Conservation (phyloP, 2,797 vertebrate species). For the Cynodonichthys magdalenae region DNA sequence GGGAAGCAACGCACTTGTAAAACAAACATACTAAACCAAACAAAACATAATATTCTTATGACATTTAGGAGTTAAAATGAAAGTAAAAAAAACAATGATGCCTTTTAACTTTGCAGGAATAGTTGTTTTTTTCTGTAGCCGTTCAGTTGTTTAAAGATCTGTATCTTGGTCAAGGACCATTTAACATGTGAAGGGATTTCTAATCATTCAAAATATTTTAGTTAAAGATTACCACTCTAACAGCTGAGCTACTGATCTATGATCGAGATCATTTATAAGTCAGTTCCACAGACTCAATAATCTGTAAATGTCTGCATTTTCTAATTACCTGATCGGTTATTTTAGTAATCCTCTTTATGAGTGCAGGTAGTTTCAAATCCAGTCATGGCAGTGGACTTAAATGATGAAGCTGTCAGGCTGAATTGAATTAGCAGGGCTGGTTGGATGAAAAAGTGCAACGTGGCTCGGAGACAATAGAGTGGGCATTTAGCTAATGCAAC, state of each 20-base stretch:
- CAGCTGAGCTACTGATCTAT: neutral
- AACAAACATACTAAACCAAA: too few relatives aligned
- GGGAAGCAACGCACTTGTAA: too few relatives aligned
- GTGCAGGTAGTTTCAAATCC: neutral
- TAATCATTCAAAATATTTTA: neutral
- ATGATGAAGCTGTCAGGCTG: conserved; percentile 1
- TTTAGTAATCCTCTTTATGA: neutral
- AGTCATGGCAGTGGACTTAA: neutral
- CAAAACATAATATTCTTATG: too few relatives aligned
- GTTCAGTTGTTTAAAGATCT: neutral
- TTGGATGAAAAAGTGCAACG: conserved; percentile 49
- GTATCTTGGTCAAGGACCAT: neutral
- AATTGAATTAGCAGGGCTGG: conserved; percentile 46
- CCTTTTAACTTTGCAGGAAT: too few relatives aligned
- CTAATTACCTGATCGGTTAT: neutral
- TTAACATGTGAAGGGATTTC: neutral
- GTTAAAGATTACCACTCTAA: neutral
- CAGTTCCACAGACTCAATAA: neutral
- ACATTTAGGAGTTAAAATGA: too few relatives aligned
- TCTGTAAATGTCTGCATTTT: neutral
- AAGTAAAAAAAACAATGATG: neutral
- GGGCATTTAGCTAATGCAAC: conserved; percentile 79
- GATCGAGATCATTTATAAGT: too few relatives aligned
- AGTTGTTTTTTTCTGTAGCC: neutral
- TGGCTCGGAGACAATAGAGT: conserved; percentile 42